Conservation (phyloP, 2,113 vertebrate species). For the Machaerirhynchus nigripectus region DNA sequence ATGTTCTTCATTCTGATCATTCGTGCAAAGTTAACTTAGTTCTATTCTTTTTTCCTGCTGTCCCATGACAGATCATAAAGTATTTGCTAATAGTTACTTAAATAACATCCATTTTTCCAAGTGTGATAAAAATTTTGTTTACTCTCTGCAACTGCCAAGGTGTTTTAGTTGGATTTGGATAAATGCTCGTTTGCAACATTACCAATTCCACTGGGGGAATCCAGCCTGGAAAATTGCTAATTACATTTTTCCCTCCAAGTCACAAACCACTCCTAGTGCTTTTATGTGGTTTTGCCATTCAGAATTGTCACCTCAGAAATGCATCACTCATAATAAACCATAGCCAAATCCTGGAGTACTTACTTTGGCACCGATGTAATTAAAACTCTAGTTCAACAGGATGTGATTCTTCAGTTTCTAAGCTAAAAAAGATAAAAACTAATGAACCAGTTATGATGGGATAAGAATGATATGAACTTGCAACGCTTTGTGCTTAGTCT, state of each 20-base stretch:
- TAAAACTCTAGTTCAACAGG: not conserved
- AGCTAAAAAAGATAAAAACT: not conserved
- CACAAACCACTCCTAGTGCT: not conserved
- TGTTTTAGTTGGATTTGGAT: conserved; percentile 59
- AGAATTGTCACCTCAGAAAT: not conserved
- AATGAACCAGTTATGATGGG: not conserved
- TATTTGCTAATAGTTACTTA: not conserved
- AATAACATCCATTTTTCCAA: conserved; percentile 9
- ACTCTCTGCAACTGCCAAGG: not conserved
- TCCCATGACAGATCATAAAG: not conserved
- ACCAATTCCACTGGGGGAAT: not conserved
- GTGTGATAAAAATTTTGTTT: conserved; percentile 25
- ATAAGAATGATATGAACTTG: not conserved
- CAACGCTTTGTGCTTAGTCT: not conserved
- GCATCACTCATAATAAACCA: not conserved
- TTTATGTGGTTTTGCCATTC: conserved; percentile 35
- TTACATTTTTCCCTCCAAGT: not conserved
- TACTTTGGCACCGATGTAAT: not conserved
- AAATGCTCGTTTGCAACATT: conserved; percentile 15
- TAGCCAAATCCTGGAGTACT: not conserved
- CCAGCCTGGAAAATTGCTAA: conserved; percentile 12
- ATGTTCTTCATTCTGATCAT: conserved; percentile 4
- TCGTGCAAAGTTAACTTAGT: not conserved
- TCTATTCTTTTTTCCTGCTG: not conserved
- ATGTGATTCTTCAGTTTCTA: not conserved